Base-by-base conservation (phyloP, 2,113 vertebrate species). In the Rhynchomys soricoides region DNA sequence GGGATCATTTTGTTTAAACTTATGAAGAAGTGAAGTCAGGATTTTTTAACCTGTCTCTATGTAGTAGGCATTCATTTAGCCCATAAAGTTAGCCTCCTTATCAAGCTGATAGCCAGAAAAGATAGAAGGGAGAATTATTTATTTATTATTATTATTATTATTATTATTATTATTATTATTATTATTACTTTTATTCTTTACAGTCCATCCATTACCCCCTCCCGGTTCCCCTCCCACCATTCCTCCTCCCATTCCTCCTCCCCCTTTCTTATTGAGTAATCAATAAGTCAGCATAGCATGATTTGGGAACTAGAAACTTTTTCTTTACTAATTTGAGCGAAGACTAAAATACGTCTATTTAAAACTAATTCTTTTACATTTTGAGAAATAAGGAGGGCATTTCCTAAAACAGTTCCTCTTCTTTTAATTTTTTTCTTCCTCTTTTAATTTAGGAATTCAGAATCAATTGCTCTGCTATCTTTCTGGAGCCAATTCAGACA, bases 391-490 rank as follows among this genome's bases (percentile, higher is more conserved):
- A 81, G 7, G 1, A 92, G 22, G 48, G 10, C 4, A 77, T 88
- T 96, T 94, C 45, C 50, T 87, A 45, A 74, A 93, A 96, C 2
- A 1, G 31, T 68, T 73, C 26, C 3, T 48, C 12, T 29, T 26
- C 7, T 74, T 83, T 66, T n/a, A 43, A 40, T 16, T 74, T 29
- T 82, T 43, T 31, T 66, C 7, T 45, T 19, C 77, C n/a, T 73
- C 37, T 73, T 74, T 93, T 34, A 90, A 70, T 57, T 86, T 94
- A 92, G 34, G 59, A 91, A 16, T 40, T 92, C 73, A 55, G 66
- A 96, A 93, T 95, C n/a, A 17, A 91, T 70, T 91, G 55, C 73
- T 87, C 93, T 79, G 62, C 93, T 87, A 75, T 94, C 70, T 93
- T 55, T 68, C 90, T 85, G 52, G 10, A 92, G 48, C 95, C 87